Conservation (phyloP, 2,797 vertebrate species). For the Gila robusta region DNA sequence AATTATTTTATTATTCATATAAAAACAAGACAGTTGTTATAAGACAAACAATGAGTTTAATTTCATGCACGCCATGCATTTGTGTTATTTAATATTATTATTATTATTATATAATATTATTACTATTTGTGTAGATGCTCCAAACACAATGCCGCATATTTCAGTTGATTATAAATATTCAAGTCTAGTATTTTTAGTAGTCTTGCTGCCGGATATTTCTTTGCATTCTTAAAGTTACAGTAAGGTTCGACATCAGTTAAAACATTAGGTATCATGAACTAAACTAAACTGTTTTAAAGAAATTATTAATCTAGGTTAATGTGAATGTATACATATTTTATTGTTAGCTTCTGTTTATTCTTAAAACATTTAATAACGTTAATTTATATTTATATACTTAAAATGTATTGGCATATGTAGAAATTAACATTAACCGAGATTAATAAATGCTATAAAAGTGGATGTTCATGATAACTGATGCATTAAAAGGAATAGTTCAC, state of each 20-base stretch:
- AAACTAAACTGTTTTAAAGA: neutral
- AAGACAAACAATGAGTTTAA: neutral
- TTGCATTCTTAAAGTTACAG: neutral
- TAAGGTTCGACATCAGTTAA: neutral
- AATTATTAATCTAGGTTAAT: neutral
- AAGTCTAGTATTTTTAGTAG: neutral
- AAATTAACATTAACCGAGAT: neutral
- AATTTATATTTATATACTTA: neutral
- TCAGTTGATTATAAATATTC: neutral
- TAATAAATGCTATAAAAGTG: neutral
- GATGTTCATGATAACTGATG: neutral
- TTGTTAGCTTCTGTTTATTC: neutral
- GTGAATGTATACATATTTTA: neutral
- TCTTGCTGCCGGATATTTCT: neutral
- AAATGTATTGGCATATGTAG: neutral
- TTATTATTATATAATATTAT: neutral
- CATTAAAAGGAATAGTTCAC: neutral
- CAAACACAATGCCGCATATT: neutral
- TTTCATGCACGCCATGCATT: slow-evolving; percentile 23
- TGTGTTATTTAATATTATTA: neutral
- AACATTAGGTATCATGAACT: neutral
- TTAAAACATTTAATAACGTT: neutral
- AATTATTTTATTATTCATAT: neutral
- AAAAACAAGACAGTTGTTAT: slow-evolving; percentile 1
- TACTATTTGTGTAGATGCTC: neutral